Conservation (phyloP, 2,113 vertebrate genomes). For the Cacatua alba region DNA sequence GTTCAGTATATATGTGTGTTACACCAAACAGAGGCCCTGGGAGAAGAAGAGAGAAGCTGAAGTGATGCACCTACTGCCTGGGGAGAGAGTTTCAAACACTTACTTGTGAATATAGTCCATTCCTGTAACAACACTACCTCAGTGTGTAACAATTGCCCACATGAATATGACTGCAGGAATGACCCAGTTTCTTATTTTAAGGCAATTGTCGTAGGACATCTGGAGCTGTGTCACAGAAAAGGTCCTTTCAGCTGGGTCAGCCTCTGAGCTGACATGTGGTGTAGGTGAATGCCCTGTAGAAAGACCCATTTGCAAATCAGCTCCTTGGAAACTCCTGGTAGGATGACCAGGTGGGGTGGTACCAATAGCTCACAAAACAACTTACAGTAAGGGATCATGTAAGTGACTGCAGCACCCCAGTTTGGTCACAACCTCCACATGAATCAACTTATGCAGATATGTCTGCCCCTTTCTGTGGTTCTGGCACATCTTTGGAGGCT, state of each 20-base stretch:
- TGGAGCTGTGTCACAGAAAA: neutral
- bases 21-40: neutral
- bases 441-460: neutral
- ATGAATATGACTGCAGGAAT: constrained; percentile 7
- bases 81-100: constrained; percentile 2
- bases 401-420: neutral
- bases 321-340: neutral
- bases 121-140: neutral
- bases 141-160: neutral
- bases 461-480: neutral
- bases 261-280: neutral
- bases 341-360: neutral
- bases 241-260: neutral
- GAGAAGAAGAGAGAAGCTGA: neutral
- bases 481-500: neutral
- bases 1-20: neutral
- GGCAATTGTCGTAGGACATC: neutral
- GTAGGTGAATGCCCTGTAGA: neutral
- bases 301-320: neutral
- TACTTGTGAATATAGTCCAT: neutral
- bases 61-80: neutral
- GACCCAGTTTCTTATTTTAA: constrained; percentile 48
- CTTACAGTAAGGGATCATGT: neutral
- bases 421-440: neutral
- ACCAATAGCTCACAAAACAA: neutral